These are phyloP conservation scores for Theocolax elegans DNA, from an alignment of 1,140 invertebrate species.

Conservation along the genomic window DNA sequence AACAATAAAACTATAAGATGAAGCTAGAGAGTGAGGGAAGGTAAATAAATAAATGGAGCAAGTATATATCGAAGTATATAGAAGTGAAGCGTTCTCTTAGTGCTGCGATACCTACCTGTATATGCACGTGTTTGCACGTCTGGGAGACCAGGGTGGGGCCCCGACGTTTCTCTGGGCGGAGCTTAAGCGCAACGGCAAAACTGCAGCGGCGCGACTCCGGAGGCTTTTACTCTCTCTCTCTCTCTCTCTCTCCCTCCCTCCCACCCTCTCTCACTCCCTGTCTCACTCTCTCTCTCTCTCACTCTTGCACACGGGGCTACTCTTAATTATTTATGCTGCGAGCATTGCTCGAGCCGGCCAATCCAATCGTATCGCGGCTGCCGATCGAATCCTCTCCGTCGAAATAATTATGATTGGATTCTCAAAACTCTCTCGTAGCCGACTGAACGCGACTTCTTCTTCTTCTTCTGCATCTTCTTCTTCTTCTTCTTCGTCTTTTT, in stretches of 20 bases:
- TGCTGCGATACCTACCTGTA: too few relatives aligned
- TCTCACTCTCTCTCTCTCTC: not conserved
- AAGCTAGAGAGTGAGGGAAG: too few relatives aligned
- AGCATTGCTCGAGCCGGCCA: constrained; percentile 54
- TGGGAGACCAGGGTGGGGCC: constrained; percentile 63
- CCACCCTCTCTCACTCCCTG: too few relatives aligned
- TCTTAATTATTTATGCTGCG: constrained; percentile 68
- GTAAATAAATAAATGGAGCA: too few relatives aligned
- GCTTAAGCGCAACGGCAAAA: constrained; percentile 64
- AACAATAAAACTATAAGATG: too few relatives aligned
- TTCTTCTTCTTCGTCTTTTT: not conserved
- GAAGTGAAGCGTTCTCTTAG: too few relatives aligned
- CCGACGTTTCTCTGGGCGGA: constrained; percentile 64
- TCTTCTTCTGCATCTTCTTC: constrained; percentile 6
- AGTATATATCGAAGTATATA: too few relatives aligned
- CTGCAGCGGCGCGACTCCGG: constrained; percentile 42
- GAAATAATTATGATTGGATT: constrained; percentile 68
- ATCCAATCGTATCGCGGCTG: constrained; percentile 65
- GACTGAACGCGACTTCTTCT: constrained; percentile 35
- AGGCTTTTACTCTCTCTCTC: constrained; percentile 49
- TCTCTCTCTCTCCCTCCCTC: not conserved
- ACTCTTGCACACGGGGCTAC: constrained; percentile 51
- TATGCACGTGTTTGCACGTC: constrained; percentile 1
- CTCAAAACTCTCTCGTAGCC: constrained; percentile 43
- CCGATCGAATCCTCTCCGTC: constrained; percentile 61